Evolutionary conservation across 2,797 vertebrate species (phyloP), one percentile per base, ranked within the genome.

Genomic region (Harpagifer antarcticus): DNA sequence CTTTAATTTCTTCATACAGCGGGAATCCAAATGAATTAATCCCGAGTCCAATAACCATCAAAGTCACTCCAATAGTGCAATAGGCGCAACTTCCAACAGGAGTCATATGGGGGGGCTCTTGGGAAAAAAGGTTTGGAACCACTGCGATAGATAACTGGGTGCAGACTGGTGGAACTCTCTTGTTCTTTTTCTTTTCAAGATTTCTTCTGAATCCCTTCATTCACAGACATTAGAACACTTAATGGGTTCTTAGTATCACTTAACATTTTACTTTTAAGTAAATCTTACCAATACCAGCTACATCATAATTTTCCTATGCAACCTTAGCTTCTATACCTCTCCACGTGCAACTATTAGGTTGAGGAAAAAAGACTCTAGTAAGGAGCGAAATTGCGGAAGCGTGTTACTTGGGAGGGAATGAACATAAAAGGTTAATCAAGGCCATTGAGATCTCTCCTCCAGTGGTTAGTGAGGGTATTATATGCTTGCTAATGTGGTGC

Each of bases 401-500:
- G 16, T 75, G 60, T 84, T 85, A 53, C 74, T 76, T 81, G 69
- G 70, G 57, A 74, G 81, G 56, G 66, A 74, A 75, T 68, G 74
- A 73, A 70, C 74, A 84, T 79, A 88, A 87, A 89, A 71, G 78
- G 78, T 86, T 85, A 86, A 90, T 89, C 87, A 88, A 77, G 80
- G 63, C 78, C 65, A 86, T 77, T 81, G 84, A 87, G 68, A 72
- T 52, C 45, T 53, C 47, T 66, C 73, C 47, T 79, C 60, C 62
- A 59, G 61, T 83, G 54, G 62, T 77, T 64, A 9, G 61, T 59
- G 52, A 65, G 45, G 68, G 40, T 57, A 60, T 54, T 66, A 48
- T 79, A 27, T 27, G 49, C 76, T 55, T 54, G 59, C 52, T 65
- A 62, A 42, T 37, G 68, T 59, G 60, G 65, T 37, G 45, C 48